Evolutionary conservation across 2,888 invertebrate species (phyloP).

Genomic region (Odontocerum albicorne): DNA sequence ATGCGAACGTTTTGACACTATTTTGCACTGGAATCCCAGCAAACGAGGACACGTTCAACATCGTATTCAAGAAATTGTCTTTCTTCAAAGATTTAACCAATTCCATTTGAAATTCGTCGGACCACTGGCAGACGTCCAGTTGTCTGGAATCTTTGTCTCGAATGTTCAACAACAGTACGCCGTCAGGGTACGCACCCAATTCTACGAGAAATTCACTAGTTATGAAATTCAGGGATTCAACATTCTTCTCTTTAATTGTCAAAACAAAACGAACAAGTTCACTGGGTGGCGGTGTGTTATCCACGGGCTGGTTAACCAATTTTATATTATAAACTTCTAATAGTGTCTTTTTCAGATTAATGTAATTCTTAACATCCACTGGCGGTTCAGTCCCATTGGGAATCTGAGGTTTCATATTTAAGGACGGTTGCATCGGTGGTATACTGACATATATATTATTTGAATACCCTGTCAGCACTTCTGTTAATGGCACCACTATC

Average conservation of each 20-base stretch:
- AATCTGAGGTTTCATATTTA: too few species aligned
- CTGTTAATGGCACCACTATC: too few species aligned
- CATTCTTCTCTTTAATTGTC: constrained; percentile 6
- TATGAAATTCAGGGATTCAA: neutral
- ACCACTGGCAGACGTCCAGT: constrained; percentile 1
- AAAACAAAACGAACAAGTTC: constrained; percentile 14
- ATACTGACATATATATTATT: too few species aligned
- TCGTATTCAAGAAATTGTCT: constrained; percentile 3
- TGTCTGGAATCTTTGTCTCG: neutral
- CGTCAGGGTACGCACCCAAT: neutral
- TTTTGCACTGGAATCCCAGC: neutral
- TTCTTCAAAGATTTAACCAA: constrained; percentile 11
- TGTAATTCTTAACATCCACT: neutral
- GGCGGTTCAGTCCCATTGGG: too few species aligned
- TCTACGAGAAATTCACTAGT: constrained; percentile 13
- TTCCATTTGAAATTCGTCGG: constrained; percentile 7
- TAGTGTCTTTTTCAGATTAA: neutral
- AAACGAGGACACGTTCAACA: neutral
- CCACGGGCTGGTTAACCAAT: too few species aligned
- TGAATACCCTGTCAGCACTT: too few species aligned
- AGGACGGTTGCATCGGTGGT: too few species aligned
- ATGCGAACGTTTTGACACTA: neutral
- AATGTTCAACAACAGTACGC: neutral
- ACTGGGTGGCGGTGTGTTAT: too few species aligned
- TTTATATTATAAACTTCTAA: too few species aligned